Evolutionary conservation across 2,113 vertebrate genomes (phyloP).

Genomic region (Herpetotheres cachinnans): DNA sequence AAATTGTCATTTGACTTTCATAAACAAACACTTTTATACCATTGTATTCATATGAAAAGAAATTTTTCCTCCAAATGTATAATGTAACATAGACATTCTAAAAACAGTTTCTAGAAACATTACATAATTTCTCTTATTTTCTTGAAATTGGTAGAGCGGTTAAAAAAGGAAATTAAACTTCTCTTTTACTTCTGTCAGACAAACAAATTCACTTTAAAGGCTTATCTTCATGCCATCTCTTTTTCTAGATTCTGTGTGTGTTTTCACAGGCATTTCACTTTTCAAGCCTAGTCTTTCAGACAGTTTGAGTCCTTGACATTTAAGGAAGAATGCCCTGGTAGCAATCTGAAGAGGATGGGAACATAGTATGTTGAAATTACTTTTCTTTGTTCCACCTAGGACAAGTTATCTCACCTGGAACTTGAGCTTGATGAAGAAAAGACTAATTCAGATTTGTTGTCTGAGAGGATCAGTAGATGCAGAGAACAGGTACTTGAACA

Average conservation of each 20-base stretch:
- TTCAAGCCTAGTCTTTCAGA: background rate
- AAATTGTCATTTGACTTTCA: background rate
- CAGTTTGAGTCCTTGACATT: background rate
- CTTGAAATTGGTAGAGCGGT: background rate
- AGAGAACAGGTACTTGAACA: constrained; percentile 86
- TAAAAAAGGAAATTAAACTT: background rate
- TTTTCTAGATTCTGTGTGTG: background rate
- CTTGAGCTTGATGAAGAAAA: constrained; percentile 92
- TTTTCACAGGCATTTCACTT: background rate
- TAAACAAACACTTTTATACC: background rate
- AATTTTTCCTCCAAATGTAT: background rate
- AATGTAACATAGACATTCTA: background rate
- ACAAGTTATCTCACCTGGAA: constrained; percentile 87
- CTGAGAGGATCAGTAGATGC: constrained; percentile 86
- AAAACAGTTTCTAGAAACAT: background rate
- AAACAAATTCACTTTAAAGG: background rate
- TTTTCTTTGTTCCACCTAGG: constrained; percentile 71
- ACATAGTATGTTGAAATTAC: background rate
- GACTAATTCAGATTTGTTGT: constrained; percentile 87
- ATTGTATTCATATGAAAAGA: background rate
- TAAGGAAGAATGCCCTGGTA: background rate
- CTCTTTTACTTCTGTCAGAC: background rate
- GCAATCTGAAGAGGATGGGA: background rate
- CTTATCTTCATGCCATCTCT: background rate
- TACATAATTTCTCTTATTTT: background rate